phyloP scores from a whole-genome alignment of 2,113 vertebrate genomes.

The Toxostoma redivivum region DNA sequence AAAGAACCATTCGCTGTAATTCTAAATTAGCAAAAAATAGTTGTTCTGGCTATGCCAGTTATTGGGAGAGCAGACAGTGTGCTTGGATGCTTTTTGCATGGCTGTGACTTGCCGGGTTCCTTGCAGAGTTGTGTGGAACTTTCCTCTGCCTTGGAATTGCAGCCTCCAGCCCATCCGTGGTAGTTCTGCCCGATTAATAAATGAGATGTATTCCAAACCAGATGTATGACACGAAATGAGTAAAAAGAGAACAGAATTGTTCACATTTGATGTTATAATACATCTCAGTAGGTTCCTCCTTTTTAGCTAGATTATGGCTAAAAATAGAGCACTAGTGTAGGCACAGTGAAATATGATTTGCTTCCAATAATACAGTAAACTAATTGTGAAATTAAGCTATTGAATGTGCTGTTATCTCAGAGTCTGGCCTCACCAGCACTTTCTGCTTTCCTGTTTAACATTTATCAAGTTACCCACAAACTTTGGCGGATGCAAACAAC shows the following conservation, averaged over 20 bases:
- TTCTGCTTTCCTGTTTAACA: conserved; percentile 23
- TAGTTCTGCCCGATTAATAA: not conserved
- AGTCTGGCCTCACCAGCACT: conserved; percentile 51
- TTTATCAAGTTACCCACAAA: conserved; percentile 46
- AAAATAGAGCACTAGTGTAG: conserved; percentile 71
- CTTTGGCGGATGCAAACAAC: conserved; percentile 30
- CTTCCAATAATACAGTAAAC: conserved; percentile 70
- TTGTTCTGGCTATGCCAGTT: not conserved
- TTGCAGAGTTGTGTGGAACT: conserved; percentile 6
- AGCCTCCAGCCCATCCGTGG: not conserved
- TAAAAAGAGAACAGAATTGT: conserved; percentile 21
- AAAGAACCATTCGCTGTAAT: not conserved
- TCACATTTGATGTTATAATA: conserved; percentile 41
- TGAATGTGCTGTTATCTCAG: conserved; percentile 33
- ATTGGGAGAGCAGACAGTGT: not conserved
- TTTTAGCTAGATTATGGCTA: conserved; percentile 68
- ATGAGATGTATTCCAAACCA: conserved; percentile 26
- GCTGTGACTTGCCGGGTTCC: not conserved
- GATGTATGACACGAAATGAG: not conserved
- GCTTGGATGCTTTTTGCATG: not conserved
- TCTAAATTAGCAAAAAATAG: not conserved
- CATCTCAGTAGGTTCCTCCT: conserved; percentile 42
- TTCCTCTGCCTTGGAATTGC: conserved; percentile 19
- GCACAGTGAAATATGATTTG: conserved; percentile 74
- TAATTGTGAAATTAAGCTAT: conserved; percentile 70